phyloP scores from a whole-genome alignment of 1,140 invertebrate species.

The Dryas iulia region DNA sequence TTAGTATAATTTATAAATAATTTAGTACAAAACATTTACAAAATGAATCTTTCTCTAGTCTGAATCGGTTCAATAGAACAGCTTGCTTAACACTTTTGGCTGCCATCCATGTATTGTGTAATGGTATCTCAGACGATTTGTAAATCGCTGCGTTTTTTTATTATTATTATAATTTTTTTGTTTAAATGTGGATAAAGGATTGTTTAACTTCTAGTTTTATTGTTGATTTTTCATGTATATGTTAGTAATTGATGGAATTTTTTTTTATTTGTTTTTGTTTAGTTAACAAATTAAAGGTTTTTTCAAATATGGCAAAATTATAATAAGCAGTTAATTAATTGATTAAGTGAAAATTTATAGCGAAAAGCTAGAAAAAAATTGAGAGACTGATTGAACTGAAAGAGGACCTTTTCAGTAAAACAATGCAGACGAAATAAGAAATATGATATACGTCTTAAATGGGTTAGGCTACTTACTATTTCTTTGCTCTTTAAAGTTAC shows the following conservation, averaged over 20 bases:
- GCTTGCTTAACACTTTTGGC: conserved; percentile 33
- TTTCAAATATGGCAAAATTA: too few relatives aligned
- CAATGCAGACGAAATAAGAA: too few relatives aligned
- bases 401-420: too few relatives aligned
- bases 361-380: too few relatives aligned
- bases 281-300: too few relatives aligned
- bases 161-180: background rate
- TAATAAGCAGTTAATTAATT: too few relatives aligned
- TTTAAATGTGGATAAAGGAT: background rate
- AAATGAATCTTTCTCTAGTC: background rate
- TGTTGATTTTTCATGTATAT: background rate
- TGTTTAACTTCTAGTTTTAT: background rate
- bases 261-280: too few relatives aligned
- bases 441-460: too few relatives aligned
- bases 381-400: too few relatives aligned
- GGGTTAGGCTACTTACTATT: too few relatives aligned
- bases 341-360: too few relatives aligned
- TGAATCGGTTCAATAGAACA: background rate
- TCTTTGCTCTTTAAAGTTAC: too few relatives aligned
- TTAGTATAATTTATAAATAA: background rate
- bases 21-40: background rate
- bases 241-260: background rate
- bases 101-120: conserved; percentile 28
- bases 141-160: conserved; percentile 8
- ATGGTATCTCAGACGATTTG: conserved; percentile 3